Evolutionary conservation across 2,888 invertebrate genomes (phyloP), one percentile per base, ranked within the genome.

Genomic region (Leptarthrus brevirostris): DNA sequence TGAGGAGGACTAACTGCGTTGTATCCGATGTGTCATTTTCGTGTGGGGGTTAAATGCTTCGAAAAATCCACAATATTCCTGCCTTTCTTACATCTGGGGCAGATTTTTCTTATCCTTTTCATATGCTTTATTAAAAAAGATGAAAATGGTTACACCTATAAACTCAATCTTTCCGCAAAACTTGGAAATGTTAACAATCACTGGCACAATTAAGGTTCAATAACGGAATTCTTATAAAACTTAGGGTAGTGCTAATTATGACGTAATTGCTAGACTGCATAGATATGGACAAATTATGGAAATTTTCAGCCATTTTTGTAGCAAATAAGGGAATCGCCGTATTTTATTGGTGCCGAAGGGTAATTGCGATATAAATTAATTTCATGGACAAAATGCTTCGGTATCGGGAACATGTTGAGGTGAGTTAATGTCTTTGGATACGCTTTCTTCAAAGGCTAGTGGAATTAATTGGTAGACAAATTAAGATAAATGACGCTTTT

Each of bases 331-430:
- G 80, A 80, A 80, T 81, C 80, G 83, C 83, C 83, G 83, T 84
- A 83, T 83, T 84, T 84, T 84, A 84, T 84, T 83, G 84, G 82
- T 83, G 81, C 81, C 79, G 81, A 80, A 81, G 82, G 82, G 83
- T 83, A 84, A 84, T 84, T 84, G 83, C 81, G 80, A 83, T 83
- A 84, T 84, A 84, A 84, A 84, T 84, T 84, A 84, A 84, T 84
- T 84, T 84, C 84, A 83, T 82, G 81, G 83, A 81, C 83, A 81
- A 81, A 83, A 82, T 64, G 61, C 74, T 64, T 58, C 73, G 30
- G 52, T 44, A 16, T 14, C n/a, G 47, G 64, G 53, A 16, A 54
- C 49, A 44, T 52, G 30, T 69, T 74, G 74, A 72, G 69, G 72
- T 66, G 69, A 72, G 72, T 69, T 74, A 76, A 73, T 76, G 75